These are phyloP conservation scores for Tubiluchus corallicola DNA, from an alignment of 2,888 invertebrate species.

Conservation along the genomic window DNA sequence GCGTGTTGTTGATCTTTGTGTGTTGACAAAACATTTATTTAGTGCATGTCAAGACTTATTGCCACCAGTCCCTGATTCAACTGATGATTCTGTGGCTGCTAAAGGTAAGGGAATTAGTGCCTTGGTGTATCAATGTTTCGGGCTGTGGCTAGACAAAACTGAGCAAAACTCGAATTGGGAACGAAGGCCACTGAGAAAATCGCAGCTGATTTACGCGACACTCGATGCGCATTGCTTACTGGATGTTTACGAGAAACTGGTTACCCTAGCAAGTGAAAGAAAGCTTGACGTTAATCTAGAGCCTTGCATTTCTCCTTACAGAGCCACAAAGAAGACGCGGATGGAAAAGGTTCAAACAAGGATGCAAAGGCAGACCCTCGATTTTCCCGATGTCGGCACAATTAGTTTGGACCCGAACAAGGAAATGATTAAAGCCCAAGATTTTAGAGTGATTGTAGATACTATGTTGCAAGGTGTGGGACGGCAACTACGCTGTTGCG, in stretches of 20 bases:
- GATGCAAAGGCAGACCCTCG: too few relatives aligned
- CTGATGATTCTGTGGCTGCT: too few relatives aligned
- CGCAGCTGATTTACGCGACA: slow-evolving; percentile 65
- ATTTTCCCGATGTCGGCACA: too few relatives aligned
- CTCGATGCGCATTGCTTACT: slow-evolving; percentile 70
- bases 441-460: slow-evolving; percentile 38
- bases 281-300: slow-evolving; percentile 15
- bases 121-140: slow-evolving; percentile 53
- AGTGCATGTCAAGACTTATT: too few relatives aligned
- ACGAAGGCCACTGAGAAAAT: slow-evolving; percentile 51
- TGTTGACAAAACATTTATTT: too few relatives aligned
- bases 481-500: slow-evolving; percentile 42
- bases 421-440: slow-evolving; percentile 14
- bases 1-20: too few relatives aligned
- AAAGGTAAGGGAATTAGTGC: slow-evolving; percentile 48
- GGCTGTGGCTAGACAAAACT: slow-evolving; percentile 56
- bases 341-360: slow-evolving; percentile 7
- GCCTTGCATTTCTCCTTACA: slow-evolving; percentile 9
- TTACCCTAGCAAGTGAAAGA: slow-evolving; percentile 11
- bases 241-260: slow-evolving; percentile 52
- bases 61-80: too few relatives aligned
- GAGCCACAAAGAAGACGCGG: slow-evolving; percentile 13
- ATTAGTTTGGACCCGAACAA: background rate
- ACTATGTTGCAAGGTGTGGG: slow-evolving; percentile 37
- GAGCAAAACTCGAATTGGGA: slow-evolving; percentile 86